Base-by-base conservation (phyloP, 1,140 invertebrate genomes). In the Drosophila seguyi region DNA sequence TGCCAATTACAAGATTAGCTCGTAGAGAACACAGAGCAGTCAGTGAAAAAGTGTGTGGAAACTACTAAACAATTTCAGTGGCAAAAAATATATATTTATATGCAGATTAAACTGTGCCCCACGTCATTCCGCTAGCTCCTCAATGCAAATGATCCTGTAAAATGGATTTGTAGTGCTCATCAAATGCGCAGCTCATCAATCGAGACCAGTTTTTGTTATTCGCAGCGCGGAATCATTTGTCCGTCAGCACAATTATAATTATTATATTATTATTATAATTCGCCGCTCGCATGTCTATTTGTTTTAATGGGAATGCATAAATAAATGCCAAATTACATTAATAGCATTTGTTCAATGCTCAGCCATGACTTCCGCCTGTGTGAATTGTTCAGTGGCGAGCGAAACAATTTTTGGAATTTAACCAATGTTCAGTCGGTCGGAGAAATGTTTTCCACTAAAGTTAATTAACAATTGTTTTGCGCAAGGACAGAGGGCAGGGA, bases 251-350 rank as follows among this genome's bases (percentile, higher is more conserved):
- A 55, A 81, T 57, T 81, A 75, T 75, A 67, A 81, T 58, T 57
- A 67, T 52, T 47, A 52, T 55, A 80, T 68, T 77, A 81, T 85
- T 86, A 73, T 86, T 73, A 69, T 86, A 57, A 85, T 81, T 75
- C 78, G 69, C 36, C 27, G 22, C 34, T 25, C 10, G 61, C 65
- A 53, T 67, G 68, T 63, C 84, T 79, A 86, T 86, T 86, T 87
- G 83, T 82, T 87, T 86, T 86, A 71, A 87, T 87, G 68, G 60
- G 68, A 78, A 75, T 86, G 74, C 78, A 86, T 87, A 87, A 86
- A 87, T 81, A 87, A 86, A 86, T 86, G 82, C 75, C 68, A 87
- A 90, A 88, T 85, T 85, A 85, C 77, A 90, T 88, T 84, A 90
- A 88, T 79, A 85, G 67, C 68, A 76, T 73, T 85, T 88, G 75